These are phyloP conservation scores for Archips xylosteana DNA, from an alignment of 2,888 invertebrate genomes.

Conservation along the genomic window DNA sequence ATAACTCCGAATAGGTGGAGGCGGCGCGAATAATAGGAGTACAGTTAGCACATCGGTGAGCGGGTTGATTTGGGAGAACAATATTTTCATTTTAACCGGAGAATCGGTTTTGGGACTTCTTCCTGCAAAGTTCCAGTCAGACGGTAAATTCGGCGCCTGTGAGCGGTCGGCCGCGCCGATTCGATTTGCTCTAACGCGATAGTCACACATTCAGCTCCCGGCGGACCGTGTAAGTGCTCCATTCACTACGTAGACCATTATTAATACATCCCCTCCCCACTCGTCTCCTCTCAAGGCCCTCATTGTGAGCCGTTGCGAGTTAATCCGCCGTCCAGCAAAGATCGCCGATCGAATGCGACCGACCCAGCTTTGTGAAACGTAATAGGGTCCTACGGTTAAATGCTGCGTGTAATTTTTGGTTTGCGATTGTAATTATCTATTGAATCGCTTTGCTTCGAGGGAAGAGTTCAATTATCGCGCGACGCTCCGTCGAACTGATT, in stretches of 20 bases:
- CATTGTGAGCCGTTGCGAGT: slow-evolving; percentile 76
- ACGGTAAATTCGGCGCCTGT: slow-evolving; percentile 74
- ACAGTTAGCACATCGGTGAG: slow-evolving; percentile 36
- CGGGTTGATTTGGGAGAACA: slow-evolving; percentile 33
- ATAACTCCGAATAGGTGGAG: slow-evolving; percentile 8
- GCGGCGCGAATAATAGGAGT: slow-evolving; percentile 22
- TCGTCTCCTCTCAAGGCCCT: slow-evolving; percentile 74
- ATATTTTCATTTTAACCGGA: slow-evolving; percentile 38
- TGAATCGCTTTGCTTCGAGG: slow-evolving; percentile 72
- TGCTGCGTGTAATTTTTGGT: slow-evolving; percentile 83
- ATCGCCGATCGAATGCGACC: slow-evolving; percentile 77
- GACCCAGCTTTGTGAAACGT: slow-evolving; percentile 78
- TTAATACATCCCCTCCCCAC: slow-evolving; percentile 80
- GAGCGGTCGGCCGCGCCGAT: slow-evolving; percentile 72
- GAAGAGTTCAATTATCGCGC: slow-evolving; percentile 82
- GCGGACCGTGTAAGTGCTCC: slow-evolving; percentile 82
- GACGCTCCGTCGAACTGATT: slow-evolving; percentile 76
- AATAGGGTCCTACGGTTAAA: slow-evolving; percentile 80
- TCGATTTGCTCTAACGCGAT: slow-evolving; percentile 82
- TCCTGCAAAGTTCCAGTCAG: slow-evolving; percentile 65
- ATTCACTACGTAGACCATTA: slow-evolving; percentile 81
- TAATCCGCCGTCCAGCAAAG: slow-evolving; percentile 81
- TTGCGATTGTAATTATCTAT: slow-evolving; percentile 84
- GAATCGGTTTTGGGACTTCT: slow-evolving; percentile 55
- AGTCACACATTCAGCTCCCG: slow-evolving; percentile 82